Percentiles rank a stretch among this genome's conserved stretches.
phyloP scores from a whole-genome alignment of 1,140 invertebrate genomes.

The Mamestra configurata region DNA sequence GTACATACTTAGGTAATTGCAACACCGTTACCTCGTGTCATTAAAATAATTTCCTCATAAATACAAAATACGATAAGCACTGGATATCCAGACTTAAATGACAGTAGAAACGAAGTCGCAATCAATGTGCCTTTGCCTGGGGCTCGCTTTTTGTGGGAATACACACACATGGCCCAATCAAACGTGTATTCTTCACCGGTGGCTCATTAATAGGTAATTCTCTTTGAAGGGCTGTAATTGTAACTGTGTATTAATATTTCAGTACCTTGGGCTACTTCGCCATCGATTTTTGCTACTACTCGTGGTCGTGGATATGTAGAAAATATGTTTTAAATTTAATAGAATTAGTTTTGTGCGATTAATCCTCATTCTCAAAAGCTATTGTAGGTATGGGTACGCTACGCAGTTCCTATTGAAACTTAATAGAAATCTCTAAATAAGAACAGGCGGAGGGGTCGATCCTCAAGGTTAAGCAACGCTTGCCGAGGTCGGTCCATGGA shows the following conservation, averaged over 20 bases:
- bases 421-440: no score
- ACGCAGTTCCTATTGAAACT: no score
- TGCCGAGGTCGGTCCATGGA: no score
- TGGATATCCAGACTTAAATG: not conserved
- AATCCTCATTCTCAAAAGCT: no score
- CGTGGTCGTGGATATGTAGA: not conserved
- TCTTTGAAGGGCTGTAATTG: constrained; percentile 16
- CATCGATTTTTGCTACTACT: constrained; percentile 1
- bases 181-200: constrained; percentile 22
- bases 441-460: no score
- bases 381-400: no score
- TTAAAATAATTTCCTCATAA: not conserved
- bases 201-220: constrained; percentile 31
- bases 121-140: constrained; percentile 27
- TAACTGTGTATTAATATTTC: constrained; percentile 22
- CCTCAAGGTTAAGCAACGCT: no score
- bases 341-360: not conserved
- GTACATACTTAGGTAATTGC: no score
- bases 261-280: not conserved
- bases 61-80: not conserved
- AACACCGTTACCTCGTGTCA: no score
- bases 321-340: no score
- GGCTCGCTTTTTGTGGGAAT: constrained; percentile 23
- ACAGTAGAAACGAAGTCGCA: not conserved
- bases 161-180: constrained; percentile 9